phyloP scores from a whole-genome alignment of 1,140 invertebrate species.

The Bombus breviceps region DNA sequence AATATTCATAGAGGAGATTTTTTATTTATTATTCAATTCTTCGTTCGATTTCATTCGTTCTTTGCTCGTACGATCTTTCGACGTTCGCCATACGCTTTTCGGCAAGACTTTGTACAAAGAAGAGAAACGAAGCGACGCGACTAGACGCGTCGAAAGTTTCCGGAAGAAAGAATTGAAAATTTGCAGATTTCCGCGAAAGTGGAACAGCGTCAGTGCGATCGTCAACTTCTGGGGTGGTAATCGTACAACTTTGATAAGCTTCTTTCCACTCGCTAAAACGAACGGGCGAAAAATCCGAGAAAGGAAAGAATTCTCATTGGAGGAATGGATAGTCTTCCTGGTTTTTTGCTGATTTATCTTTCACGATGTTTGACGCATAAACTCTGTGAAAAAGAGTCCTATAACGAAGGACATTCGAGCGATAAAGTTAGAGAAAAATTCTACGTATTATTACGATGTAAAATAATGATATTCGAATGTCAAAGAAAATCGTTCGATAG shows the following conservation, averaged over 20 bases:
- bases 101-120: background rate
- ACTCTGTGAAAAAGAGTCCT: background rate
- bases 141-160: background rate
- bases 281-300: background rate
- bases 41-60: no score
- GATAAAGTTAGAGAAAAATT: background rate
- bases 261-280: background rate
- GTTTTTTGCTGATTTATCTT: background rate
- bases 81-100: background rate
- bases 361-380: background rate
- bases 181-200: slow-evolving; percentile 8
- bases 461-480: no score
- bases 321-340: background rate
- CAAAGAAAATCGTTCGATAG: no score
- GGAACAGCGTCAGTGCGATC: background rate
- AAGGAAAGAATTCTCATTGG: background rate
- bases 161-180: background rate
- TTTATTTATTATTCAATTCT: no score
- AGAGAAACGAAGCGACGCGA: background rate
- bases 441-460: no score
- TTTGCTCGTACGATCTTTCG: no score
- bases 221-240: background rate
- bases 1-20: no score
- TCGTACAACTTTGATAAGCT: slow-evolving; percentile 38
- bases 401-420: background rate